Percentiles rank a stretch among this genome's conserved stretches.
Evolutionary conservation across 2,113 vertebrate genomes (phyloP).

Genomic region (Marmota flaviventris): DNA sequence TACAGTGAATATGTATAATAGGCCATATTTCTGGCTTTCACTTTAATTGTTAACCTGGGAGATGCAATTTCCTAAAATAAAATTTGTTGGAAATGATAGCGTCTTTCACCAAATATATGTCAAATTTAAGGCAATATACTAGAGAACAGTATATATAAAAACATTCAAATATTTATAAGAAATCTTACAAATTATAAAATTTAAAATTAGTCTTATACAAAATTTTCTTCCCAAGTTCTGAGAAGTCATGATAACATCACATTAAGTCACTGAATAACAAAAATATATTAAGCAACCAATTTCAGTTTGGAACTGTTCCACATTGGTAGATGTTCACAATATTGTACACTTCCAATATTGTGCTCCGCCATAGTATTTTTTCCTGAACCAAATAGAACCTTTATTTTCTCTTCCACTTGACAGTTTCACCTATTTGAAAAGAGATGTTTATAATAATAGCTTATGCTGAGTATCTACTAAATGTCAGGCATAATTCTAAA

Average conservation of each 20-base stretch:
- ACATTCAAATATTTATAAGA: background rate
- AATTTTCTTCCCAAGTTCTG: background rate
- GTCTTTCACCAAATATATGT: background rate
- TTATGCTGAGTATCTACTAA: background rate
- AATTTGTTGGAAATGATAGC: background rate
- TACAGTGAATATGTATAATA: background rate
- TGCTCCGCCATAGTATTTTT: background rate
- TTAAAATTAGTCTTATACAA: background rate
- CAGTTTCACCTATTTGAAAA: background rate
- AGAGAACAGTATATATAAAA: background rate
- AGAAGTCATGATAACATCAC: background rate
- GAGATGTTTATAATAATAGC: background rate
- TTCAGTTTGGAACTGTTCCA: background rate
- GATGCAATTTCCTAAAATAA: background rate
- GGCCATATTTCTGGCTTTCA: background rate
- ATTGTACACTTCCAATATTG: background rate
- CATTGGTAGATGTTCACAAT: background rate
- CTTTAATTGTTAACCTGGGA: background rate
- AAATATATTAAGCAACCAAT: too few relatives aligned
- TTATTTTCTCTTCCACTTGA: background rate
- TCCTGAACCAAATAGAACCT: background rate
- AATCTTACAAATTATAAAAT: background rate
- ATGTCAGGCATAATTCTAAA: background rate
- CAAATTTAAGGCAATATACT: background rate
- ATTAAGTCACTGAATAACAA: background rate